Base-by-base conservation (phyloP, 2,888 invertebrate species). In the Macrophya alboannulata region DNA sequence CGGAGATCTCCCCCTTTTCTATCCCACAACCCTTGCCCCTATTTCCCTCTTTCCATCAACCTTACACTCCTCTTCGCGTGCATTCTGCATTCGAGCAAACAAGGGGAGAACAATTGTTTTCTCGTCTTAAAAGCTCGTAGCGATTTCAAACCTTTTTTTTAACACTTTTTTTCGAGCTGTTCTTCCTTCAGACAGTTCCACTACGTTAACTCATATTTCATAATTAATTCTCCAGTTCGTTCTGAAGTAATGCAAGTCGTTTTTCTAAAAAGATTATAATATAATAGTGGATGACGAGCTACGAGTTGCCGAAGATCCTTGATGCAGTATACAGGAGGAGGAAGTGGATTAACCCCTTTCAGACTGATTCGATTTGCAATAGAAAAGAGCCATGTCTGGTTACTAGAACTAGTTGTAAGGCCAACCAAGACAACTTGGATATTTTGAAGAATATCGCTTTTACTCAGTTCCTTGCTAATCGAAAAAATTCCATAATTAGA, bases 21-120 rank as follows among this genome's bases (percentile, higher is more conserved):
- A 25, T 31, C 59, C n/a, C 1, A 31, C 51, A 51, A 74, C 43
- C 72, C 68, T 43, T 21, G 9, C 10, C n/a, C 43, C 45, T 43
- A n/a, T 43, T 45, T 62, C 15, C 62, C 62, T 62, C 51, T 51
- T 51, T 37, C 76, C 76, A 8, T 31, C n/a, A 15, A 48, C 31
- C 25, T 77, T 31, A 51, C n/a, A 21, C 77, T 51, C 51, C 55
- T 31, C 55, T 55, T 55, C 43, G 74, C 74, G 74, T 45, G 77
- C 77, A 77, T n/a, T 51, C 51, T 31, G 76, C 76, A 21, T 48
- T 1, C 17, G 17, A 68, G 77, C 55, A 77, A 77, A 77, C 77
- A 77, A 77, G 48, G 51, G 31, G n/a, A 25, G 51, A 77, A 51
- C 55, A 17, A 55, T 17, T 74, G 74, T 55, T 55, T 25, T 48